A percentile compares a stretch with the other conserved stretches of the same genome.
phyloP scores from a whole-genome alignment of 2,888 invertebrate genomes.

The Coecobrya sp. region DNA sequence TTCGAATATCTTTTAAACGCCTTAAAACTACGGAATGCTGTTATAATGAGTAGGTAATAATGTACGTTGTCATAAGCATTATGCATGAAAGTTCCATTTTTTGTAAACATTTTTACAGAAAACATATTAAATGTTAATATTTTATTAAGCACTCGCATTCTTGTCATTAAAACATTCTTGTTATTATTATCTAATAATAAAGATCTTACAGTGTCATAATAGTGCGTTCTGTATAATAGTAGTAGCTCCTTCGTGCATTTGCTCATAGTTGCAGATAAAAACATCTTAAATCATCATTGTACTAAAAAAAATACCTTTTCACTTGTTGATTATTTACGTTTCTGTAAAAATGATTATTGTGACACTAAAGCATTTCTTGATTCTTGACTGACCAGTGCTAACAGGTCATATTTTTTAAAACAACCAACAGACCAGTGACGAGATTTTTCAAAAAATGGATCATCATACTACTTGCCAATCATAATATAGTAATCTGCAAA shows the following conservation, averaged over 20 bases:
- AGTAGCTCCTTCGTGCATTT: background rate
- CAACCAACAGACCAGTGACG: background rate
- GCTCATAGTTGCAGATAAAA: background rate
- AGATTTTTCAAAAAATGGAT: constrained; percentile 6
- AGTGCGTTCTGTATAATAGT: background rate
- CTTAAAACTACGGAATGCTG: background rate
- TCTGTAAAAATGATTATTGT: background rate
- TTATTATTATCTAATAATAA: constrained; percentile 7
- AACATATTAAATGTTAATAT: background rate
- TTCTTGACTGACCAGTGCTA: constrained; percentile 28
- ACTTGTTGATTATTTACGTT: background rate
- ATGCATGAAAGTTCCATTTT: background rate
- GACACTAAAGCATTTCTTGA: constrained; percentile 11
- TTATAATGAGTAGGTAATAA: background rate
- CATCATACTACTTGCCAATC: background rate
- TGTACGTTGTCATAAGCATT: background rate
- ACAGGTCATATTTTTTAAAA: background rate
- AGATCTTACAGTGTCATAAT: background rate
- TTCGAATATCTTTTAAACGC: background rate
- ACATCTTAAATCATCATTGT: background rate
- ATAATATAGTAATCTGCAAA: no score
- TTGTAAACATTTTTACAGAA: no score
- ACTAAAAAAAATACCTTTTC: background rate
- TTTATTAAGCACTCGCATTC: background rate
- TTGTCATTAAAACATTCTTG: constrained; percentile 10